Evolutionary conservation across 2,113 vertebrate genomes (phyloP).

Genomic region (Silurus asotus): DNA sequence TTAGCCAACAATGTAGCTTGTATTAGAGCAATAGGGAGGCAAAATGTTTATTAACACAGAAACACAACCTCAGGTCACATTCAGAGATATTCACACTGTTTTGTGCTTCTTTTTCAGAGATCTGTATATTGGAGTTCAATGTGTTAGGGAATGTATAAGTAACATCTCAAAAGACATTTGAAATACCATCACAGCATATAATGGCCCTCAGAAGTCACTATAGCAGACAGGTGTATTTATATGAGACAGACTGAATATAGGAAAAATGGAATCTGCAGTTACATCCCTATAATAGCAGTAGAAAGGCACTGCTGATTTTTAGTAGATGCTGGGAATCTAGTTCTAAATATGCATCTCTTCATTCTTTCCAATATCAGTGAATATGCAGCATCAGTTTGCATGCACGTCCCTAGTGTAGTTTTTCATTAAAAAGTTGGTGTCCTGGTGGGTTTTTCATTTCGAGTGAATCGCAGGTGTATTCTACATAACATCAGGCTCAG

Average conservation of each 20-base stretch:
- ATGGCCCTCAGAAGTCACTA: neutral
- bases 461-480: conserved; percentile 9
- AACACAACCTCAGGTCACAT: neutral
- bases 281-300: conserved; percentile 36
- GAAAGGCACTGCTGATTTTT: conserved; percentile 29
- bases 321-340: conserved; percentile 38
- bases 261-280: conserved; percentile 28
- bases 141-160: neutral
- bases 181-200: neutral
- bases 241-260: conserved; percentile 14
- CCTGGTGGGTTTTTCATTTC: neutral
- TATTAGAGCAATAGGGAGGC: neutral
- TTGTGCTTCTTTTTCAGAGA: neutral
- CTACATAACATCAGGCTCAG: conserved; percentile 9
- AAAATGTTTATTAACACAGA: neutral
- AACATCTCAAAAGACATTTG: neutral
- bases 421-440: conserved; percentile 62
- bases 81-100: neutral
- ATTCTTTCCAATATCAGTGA: conserved; percentile 44
- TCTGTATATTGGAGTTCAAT: neutral
- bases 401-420: conserved; percentile 38
- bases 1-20: neutral
- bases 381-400: conserved; percentile 29
- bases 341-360: conserved; percentile 55
- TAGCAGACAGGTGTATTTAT: neutral